These are phyloP conservation scores for Pachyramphus minor DNA, from an alignment of 2,113 vertebrate species.

Conservation along the genomic window DNA sequence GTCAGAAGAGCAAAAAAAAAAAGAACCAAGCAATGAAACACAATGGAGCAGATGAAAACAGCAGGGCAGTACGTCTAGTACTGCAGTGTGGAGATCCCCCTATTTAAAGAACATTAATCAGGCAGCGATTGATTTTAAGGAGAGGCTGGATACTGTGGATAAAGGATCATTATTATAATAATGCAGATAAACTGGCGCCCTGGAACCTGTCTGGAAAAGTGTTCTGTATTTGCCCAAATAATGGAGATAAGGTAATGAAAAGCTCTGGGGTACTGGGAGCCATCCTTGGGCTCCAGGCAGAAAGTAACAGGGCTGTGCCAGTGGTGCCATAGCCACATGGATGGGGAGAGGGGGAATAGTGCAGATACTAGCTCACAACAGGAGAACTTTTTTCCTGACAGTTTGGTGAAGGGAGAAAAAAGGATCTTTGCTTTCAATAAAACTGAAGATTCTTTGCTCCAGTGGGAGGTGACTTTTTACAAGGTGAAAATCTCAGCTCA, in stretches of 20 bases:
- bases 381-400: background rate
- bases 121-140: background rate
- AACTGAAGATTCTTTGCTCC: background rate
- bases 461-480: background rate
- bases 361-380: background rate
- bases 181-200: slow-evolving; percentile 55
- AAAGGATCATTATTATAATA: slow-evolving; percentile 36
- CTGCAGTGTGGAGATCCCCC: background rate
- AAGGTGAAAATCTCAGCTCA: background rate
- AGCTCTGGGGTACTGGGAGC: background rate
- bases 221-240: slow-evolving; percentile 36
- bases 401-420: background rate
- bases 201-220: slow-evolving; percentile 33
- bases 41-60: background rate
- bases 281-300: background rate
- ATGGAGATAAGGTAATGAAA: slow-evolving; percentile 47
- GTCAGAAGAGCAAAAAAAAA: background rate
- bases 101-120: background rate
- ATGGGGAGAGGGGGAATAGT: background rate
- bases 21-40: background rate
- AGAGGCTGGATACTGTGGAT: background rate
- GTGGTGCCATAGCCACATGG: background rate
- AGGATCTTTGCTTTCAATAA: background rate
- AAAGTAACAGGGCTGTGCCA: background rate
- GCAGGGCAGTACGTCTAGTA: background rate